Evolutionary conservation across 2,888 invertebrate species (phyloP).

Genomic region (Trileptium ribeirensis): DNA sequence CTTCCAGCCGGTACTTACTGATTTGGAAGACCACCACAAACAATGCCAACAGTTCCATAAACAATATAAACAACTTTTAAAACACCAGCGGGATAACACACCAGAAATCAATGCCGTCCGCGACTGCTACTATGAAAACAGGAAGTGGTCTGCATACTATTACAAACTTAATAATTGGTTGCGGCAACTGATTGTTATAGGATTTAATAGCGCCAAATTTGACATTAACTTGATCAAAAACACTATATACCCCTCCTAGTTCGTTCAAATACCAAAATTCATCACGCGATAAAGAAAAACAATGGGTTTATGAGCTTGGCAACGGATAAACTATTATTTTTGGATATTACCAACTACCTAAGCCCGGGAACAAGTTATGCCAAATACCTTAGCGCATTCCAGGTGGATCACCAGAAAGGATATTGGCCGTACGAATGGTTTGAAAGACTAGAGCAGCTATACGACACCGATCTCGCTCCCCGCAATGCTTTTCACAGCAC

Average conservation of each 20-base stretch:
- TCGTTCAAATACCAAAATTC: not conserved
- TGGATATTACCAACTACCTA: constrained; percentile 6
- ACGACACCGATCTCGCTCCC: not conserved
- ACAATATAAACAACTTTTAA: too few species aligned
- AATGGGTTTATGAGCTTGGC: not conserved
- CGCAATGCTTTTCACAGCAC: not conserved
- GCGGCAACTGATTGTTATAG: not conserved
- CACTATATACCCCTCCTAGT: not conserved
- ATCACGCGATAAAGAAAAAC: not conserved
- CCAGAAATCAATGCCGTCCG: too few species aligned
- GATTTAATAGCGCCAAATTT: constrained; percentile 12
- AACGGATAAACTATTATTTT: not conserved
- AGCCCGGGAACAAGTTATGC: not conserved
- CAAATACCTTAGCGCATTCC: not conserved
- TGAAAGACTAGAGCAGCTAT: not conserved
- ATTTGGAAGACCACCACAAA: not conserved
- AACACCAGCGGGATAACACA: too few species aligned
- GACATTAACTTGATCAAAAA: constrained; percentile 12
- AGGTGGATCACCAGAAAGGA: not conserved
- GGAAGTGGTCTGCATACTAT: not conserved
- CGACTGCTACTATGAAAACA: too few species aligned
- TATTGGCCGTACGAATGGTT: constrained; percentile 12
- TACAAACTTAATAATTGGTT: not conserved
- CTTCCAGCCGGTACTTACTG: too few species aligned
- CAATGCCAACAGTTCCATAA: too few species aligned